phyloP scores from a whole-genome alignment of 2,888 invertebrate species.

The Scrobipalpa costella region DNA sequence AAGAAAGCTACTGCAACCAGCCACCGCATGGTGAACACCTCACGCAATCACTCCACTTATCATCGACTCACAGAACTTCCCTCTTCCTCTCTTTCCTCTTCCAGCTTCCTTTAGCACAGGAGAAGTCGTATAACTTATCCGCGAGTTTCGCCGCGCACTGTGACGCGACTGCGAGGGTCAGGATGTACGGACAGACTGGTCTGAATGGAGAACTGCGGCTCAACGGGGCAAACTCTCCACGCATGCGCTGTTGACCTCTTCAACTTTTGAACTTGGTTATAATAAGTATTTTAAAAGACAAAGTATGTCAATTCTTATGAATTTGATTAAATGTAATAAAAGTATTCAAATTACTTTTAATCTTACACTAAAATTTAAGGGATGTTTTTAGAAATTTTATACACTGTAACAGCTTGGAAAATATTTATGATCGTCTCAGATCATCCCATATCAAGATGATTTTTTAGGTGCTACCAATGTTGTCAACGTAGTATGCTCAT shows the following conservation, averaged over 20 bases:
- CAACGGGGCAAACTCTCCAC: slow-evolving; percentile 39
- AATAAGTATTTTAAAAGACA: not conserved
- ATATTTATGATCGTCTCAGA: too few species aligned
- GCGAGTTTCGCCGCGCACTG: slow-evolving; percentile 33
- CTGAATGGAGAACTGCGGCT: slow-evolving; percentile 38
- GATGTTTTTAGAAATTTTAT: too few species aligned
- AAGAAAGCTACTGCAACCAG: slow-evolving; percentile 49
- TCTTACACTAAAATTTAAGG: too few species aligned
- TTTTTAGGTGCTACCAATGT: too few species aligned
- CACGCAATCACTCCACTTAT: slow-evolving; percentile 52
- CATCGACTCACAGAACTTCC: slow-evolving; percentile 42
- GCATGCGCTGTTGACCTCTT: slow-evolving; percentile 55
- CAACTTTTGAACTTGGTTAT: not conserved
- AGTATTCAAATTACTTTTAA: too few species aligned
- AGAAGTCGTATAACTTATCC: slow-evolving; percentile 55
- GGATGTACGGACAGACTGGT: slow-evolving; percentile 54
- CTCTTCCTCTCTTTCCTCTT: slow-evolving; percentile 22
- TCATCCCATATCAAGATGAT: too few species aligned
- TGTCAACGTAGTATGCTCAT: too few species aligned
- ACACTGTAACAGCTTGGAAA: too few species aligned
- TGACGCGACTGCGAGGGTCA: slow-evolving; percentile 48
- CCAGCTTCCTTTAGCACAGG: slow-evolving; percentile 15
- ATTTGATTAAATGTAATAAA: not conserved
- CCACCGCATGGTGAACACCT: slow-evolving; percentile 61
- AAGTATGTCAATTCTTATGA: not conserved